Base-by-base conservation (phyloP, 1,140 invertebrate species). In the Glomeris maerens region DNA sequence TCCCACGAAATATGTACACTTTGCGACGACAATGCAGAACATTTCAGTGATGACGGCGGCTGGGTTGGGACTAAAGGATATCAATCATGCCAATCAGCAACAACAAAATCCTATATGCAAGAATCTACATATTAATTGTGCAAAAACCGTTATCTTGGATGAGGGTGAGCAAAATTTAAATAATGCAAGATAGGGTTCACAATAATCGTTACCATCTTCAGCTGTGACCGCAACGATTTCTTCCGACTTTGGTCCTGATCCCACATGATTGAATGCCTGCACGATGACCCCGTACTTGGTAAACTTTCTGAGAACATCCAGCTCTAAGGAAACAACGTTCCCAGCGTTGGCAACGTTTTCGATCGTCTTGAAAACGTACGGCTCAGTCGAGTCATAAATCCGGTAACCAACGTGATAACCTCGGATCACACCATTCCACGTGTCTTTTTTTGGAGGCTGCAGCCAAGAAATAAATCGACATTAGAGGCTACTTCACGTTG, bases 371-470 rank as follows among this genome's bases (percentile, higher is more conserved):
- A 69, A 71, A 3, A 64, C 55, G 52, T 64, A 67, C 3, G 66
- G 62, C 1, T 65, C 57, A n/a, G 59, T 59, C 20, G 58, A 61
- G 17, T 61, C 60, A 2, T 59, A 59, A 27, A 64, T 57, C 47
- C 66, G 68, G 53, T 70, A 69, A 2, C 69, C 66, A 23, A 72
- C 61, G 50, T 71, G 66, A 55, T 70, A 72, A 4, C 69, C 70
- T 10, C 59, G 57, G 25, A 70, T 63, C 36, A 61, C 52, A 1
- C 67, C 67, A 47, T 68, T 66, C 52, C 59, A 59, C 4, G 14
- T 45, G 10, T 60, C 61, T 0, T 51, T 40, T 14, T 48, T 52
- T 14, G 63, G 57, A 7, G 57, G 54, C 55, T 59, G 29, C 13
- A 52, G 29, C 36, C 17, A 20, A 14, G 2, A 14, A 28, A 25